phyloP scores from a whole-genome alignment of 1,140 invertebrate species.

The Aphelenchoides besseyi region DNA sequence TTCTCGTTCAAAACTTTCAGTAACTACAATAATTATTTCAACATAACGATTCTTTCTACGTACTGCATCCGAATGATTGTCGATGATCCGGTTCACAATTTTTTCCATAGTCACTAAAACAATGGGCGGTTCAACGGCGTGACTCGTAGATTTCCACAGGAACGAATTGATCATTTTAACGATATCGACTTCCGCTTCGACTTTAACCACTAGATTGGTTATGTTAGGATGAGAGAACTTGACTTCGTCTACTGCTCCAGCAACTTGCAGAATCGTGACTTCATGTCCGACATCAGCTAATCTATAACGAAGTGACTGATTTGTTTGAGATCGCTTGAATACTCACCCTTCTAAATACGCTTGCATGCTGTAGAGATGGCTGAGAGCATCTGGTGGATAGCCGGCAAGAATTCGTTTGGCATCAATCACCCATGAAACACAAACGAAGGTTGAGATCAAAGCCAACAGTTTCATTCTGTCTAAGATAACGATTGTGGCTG shows the following conservation, averaged over 20 bases:
- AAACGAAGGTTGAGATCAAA: background rate
- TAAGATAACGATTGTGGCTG: background rate
- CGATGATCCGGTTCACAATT: background rate
- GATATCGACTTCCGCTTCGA: background rate
- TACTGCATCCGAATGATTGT: background rate
- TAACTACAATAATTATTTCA: background rate
- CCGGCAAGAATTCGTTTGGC: background rate
- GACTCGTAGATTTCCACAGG: background rate
- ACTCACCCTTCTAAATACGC: conserved; percentile 15
- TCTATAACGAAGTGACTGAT: background rate
- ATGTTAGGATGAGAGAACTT: background rate
- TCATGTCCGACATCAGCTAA: conserved; percentile 1
- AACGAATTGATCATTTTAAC: background rate
- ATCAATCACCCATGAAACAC: background rate
- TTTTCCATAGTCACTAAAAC: background rate
- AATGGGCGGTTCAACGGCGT: conserved; percentile 10
- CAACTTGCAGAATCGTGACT: background rate
- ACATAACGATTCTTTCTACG: background rate
- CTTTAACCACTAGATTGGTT: background rate
- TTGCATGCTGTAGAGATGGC: conserved; percentile 12
- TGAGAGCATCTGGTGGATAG: conserved; percentile 1
- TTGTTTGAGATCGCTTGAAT: background rate
- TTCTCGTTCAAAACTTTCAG: background rate
- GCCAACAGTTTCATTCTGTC: too few species aligned
- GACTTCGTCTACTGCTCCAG: background rate